These are phyloP conservation scores for Chloromyia formosa DNA, from an alignment of 2,888 invertebrate genomes.

Conservation along the genomic window DNA sequence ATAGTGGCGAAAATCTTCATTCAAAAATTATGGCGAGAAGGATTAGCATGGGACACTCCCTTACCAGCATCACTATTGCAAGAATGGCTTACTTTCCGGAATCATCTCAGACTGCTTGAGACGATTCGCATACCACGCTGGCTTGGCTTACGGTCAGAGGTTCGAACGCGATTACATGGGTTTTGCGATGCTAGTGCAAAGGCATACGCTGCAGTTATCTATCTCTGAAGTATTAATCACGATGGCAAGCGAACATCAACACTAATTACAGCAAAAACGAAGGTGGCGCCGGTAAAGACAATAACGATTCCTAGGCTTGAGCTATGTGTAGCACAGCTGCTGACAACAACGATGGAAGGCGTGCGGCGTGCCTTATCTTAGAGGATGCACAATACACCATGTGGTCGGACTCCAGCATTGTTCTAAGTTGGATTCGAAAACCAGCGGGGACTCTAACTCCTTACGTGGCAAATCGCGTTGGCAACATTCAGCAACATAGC, in stretches of 20 bases:
- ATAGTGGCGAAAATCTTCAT: conserved; percentile 3
- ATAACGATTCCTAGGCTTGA: too few relatives aligned
- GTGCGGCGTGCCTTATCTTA: neutral
- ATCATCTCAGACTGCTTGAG: neutral
- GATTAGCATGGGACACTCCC: neutral
- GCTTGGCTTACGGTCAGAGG: neutral
- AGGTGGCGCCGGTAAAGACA: too few relatives aligned
- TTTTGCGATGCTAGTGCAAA: neutral
- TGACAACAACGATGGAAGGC: neutral
- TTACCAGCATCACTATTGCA: neutral
- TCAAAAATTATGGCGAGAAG: too few relatives aligned
- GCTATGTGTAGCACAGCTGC: too few relatives aligned
- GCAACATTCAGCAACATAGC: too few relatives aligned
- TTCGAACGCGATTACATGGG: neutral
- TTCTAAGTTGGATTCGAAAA: conserved; percentile 13
- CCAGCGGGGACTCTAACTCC: too few relatives aligned
- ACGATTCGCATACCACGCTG: neutral
- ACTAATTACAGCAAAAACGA: too few relatives aligned
- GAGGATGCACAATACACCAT: conserved; percentile 16
- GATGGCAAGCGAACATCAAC: neutral
- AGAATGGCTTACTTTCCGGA: neutral
- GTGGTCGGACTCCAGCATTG: conserved; percentile 22
- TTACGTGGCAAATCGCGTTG: too few relatives aligned
- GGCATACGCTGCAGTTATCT: too few relatives aligned
- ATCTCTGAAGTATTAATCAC: too few relatives aligned